Evolutionary conservation across 2,888 invertebrate genomes (phyloP).

Genomic region (Cantharis rufa): DNA sequence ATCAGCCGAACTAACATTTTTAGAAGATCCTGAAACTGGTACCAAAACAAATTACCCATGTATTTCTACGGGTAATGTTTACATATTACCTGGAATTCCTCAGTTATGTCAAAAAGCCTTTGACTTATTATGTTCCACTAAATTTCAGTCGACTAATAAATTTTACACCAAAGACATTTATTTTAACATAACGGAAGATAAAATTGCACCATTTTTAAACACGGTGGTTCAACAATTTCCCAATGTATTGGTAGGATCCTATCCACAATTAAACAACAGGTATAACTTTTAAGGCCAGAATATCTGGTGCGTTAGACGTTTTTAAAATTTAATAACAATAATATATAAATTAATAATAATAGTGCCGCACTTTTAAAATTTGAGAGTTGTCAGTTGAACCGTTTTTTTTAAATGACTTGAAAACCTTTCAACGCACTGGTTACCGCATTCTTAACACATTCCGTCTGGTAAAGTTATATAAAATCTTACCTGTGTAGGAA

Average conservation of each 20-base stretch:
- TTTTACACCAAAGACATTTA: conserved; percentile 56
- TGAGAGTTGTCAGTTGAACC: background rate
- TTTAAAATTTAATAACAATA: background rate
- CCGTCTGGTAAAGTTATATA: too few species aligned
- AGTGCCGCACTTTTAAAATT: background rate
- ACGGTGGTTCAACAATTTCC: conserved; percentile 56
- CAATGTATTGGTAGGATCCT: conserved; percentile 59
- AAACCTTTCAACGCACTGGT: background rate
- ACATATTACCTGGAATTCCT: conserved; percentile 74
- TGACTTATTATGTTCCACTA: conserved; percentile 43
- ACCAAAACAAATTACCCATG: conserved; percentile 53
- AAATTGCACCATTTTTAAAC: conserved; percentile 54
- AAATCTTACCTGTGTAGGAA: too few species aligned
- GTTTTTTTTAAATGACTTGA: too few species aligned
- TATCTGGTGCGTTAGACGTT: background rate
- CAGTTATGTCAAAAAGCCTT: conserved; percentile 56
- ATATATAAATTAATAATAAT: too few species aligned
- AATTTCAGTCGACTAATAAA: conserved; percentile 51
- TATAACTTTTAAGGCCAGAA: conserved; percentile 37
- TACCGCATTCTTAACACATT: background rate
- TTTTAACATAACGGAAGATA: conserved; percentile 56
- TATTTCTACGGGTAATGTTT: conserved; percentile 64
- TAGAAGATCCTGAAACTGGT: conserved; percentile 43
- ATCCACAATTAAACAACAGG: conserved; percentile 57
- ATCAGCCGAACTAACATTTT: conserved; percentile 55